Evolutionary conservation across 2,888 invertebrate species (phyloP), one percentile per base, ranked within the genome.

Genomic region (Lithophane semibrunnea): DNA sequence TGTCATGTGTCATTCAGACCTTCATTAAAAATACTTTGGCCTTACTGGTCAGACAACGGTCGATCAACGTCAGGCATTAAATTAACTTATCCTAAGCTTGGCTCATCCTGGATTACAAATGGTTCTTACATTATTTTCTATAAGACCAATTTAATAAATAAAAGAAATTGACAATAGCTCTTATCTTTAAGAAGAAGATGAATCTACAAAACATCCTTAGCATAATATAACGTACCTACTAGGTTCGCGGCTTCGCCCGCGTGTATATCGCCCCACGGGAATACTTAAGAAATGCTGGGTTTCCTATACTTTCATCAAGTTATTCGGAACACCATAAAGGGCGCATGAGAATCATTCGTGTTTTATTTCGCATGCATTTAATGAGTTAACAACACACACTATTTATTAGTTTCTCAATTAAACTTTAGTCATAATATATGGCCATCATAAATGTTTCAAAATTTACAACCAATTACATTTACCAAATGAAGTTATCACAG

Each of bases 391-490:
- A 69, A 71, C 47, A 66, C 77, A 67, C 73, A 63, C 70, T 77
- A 75, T 86, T 87, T 74, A 82, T 82, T 82, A 82, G 77, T 81
- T 80, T 86, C 78, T 83, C 83, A 87, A 88, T 87, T 83, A 86
- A 88, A 84, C 79, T 75, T 78, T 61, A 73, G 49, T 75, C 79
- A 66, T 88, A 83, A 88, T 86, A 81, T 85, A 86, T 74, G 69
- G 54, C 3, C 74, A 72, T 86, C 79, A 85, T 90, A 86, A 90
- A 87, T 79, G 77, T 82, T 84, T 88, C 83, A 73, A 84, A 86
- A 88, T 89, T 90, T 89, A 89, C 80, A 79, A 84, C 89, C 89
- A 88, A 87, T 89, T 89, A 88, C 77, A 86, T 86, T 79, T 79
- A 84, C 79, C 80, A 86, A 89, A 86, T 88, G 82, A 88, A 88